Evolutionary conservation across 2,113 vertebrate species (phyloP).

Genomic region (Chunga burmeisteri): DNA sequence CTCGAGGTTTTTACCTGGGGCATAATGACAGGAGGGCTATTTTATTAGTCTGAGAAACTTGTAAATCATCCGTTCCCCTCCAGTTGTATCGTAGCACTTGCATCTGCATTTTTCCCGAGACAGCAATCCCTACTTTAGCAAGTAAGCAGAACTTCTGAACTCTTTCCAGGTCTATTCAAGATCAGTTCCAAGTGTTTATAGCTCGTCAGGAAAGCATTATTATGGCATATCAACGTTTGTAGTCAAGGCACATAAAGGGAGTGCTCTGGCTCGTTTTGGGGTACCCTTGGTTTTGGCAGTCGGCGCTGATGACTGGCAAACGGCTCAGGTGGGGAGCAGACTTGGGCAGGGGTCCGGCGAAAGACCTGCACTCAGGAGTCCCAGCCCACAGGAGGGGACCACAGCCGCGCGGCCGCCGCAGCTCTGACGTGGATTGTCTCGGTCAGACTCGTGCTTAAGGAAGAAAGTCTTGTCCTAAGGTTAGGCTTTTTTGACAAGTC

Average conservation of each 20-base stretch:
- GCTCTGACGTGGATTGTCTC: neutral
- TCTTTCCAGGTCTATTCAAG: neutral
- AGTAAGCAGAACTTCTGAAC: neutral
- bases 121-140: neutral
- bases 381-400: neutral
- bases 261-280: neutral
- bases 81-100: neutral
- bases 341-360: neutral
- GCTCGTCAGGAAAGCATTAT: neutral
- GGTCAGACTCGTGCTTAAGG: neutral
- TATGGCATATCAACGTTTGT: neutral
- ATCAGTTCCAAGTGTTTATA: neutral
- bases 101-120: neutral
- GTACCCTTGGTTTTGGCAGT: neutral
- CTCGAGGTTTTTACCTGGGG: neutral
- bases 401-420: rapidly evolving
- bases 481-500: neutral
- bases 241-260: neutral
- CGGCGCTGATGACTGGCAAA: neutral
- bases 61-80: neutral
- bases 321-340: neutral
- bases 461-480: neutral
- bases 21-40: neutral
- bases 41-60: neutral
- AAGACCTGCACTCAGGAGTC: neutral